Conservation (phyloP, 2,888 invertebrate genomes). For the Andrena bucephala region DNA sequence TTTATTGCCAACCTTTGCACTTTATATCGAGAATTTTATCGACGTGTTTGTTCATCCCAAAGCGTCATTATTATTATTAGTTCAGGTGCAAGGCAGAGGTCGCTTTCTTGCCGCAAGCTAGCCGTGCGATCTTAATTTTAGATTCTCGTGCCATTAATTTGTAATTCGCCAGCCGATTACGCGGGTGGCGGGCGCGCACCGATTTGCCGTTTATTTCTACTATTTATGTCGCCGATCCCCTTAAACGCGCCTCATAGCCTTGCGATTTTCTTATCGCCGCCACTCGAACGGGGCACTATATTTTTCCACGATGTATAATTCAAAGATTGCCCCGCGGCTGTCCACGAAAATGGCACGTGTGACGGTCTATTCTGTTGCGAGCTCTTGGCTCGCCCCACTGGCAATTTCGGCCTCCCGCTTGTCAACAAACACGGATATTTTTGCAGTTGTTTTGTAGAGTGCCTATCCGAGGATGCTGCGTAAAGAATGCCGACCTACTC, state of each 20-base stretch:
- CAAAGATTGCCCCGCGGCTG: background rate
- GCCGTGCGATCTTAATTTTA: background rate
- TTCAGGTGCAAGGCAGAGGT: constrained; percentile 2
- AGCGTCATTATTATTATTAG: constrained; percentile 1
- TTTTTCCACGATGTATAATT: background rate
- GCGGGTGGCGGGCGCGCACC: background rate
- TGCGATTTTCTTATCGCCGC: too few relatives aligned
- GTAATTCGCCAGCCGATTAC: background rate
- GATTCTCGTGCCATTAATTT: background rate
- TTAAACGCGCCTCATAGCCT: too few relatives aligned
- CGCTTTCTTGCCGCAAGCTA: constrained; percentile 3
- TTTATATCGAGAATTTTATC: background rate
- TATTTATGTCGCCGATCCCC: background rate
- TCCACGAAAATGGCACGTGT: background rate
- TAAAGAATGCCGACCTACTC: background rate
- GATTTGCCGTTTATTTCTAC: background rate
- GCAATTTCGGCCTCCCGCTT: constrained; percentile 1
- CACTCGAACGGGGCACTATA: background rate
- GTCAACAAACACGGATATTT: constrained; percentile 5
- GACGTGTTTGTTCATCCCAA: constrained; percentile 2
- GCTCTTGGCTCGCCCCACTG: background rate
- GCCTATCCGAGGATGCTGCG: background rate
- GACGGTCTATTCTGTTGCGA: background rate
- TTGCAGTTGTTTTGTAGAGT: background rate
- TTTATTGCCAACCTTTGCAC: background rate